Percentiles rank a stretch among this genome's conserved stretches.
phyloP scores from a whole-genome alignment of 2,113 vertebrate genomes.

The Gobius niger region DNA sequence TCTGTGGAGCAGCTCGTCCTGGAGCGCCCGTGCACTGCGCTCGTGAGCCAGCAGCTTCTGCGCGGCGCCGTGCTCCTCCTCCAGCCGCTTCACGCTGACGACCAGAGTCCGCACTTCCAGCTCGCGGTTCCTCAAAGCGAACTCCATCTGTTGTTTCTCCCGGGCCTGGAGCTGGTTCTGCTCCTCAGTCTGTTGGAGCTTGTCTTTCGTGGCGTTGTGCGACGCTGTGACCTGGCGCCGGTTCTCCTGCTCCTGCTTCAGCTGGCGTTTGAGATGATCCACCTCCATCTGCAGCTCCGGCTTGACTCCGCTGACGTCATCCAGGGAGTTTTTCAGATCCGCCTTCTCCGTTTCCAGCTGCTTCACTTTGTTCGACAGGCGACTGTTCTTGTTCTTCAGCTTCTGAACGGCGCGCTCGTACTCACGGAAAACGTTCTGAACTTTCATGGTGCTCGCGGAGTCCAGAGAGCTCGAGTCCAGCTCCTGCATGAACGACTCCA shows the following conservation, averaged over 20 bases:
- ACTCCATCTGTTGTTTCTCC: constrained; percentile 83
- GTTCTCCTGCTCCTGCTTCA: constrained; percentile 91
- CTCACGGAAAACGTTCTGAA: constrained; percentile 85
- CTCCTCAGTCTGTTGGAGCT: constrained; percentile 84
- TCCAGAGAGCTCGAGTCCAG: constrained; percentile 79
- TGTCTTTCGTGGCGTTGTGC: constrained; percentile 80
- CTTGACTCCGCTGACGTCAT: constrained; percentile 78
- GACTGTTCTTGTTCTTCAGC: constrained; percentile 74
- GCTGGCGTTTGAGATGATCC: constrained; percentile 81
- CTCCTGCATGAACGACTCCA: constrained; percentile 82
- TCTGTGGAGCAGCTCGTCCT: constrained; percentile 86
- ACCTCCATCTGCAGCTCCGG: constrained; percentile 82
- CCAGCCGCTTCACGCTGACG: constrained; percentile 85
- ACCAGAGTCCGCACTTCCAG: constrained; percentile 82
- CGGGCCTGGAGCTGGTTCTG: constrained; percentile 81
- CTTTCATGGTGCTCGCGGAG: constrained; percentile 81
- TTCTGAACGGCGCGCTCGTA: constrained; percentile 83
- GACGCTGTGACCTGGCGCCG: constrained; percentile 78
- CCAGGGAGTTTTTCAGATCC: constrained; percentile 73
- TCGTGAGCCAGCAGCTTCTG: constrained; percentile 84
- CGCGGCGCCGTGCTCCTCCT: constrained; percentile 84
- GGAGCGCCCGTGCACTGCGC: constrained; percentile 81
- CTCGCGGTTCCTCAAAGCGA: constrained; percentile 80
- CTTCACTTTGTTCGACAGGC: constrained; percentile 77
- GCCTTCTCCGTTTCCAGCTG: constrained; percentile 76